phyloP scores from a whole-genome alignment of 1,140 invertebrate species.

The Procambarus virginalis region DNA sequence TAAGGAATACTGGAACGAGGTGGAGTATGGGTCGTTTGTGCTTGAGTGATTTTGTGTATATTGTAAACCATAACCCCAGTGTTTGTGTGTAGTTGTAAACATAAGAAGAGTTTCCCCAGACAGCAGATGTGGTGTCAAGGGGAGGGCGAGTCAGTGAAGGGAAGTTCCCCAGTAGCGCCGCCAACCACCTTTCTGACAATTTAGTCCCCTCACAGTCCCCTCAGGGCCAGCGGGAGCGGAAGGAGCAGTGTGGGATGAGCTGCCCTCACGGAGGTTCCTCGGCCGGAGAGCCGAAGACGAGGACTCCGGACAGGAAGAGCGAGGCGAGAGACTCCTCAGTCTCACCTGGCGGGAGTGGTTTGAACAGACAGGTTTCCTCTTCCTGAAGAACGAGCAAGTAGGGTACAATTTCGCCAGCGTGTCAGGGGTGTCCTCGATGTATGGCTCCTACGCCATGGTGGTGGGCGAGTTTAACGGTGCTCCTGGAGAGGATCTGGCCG shows the following conservation, averaged over 20 bases:
- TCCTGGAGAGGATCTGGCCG: not conserved
- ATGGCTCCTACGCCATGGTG: slow-evolving; percentile 17
- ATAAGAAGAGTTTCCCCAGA: too few relatives aligned
- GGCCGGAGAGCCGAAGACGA: not conserved
- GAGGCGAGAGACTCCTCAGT: not conserved
- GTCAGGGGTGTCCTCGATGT: not conserved
- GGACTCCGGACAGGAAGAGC: not conserved
- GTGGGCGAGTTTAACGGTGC: slow-evolving; percentile 9
- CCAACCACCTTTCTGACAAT: not conserved
- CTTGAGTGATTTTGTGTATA: too few relatives aligned
- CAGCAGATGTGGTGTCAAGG: too few relatives aligned
- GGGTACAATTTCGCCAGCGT: slow-evolving; percentile 2
- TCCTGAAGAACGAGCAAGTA: slow-evolving; percentile 8
- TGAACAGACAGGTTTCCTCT: slow-evolving; percentile 43
- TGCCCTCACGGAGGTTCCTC: not conserved
- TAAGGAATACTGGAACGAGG: too few relatives aligned
- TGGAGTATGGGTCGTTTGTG: too few relatives aligned
- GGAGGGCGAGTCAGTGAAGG: not conserved
- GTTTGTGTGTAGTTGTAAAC: too few relatives aligned
- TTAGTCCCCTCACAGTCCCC: not conserved
- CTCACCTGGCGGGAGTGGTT: slow-evolving; percentile 47
- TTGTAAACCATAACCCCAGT: too few relatives aligned
- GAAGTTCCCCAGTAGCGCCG: not conserved
- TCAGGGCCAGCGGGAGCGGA: slow-evolving; percentile 5
- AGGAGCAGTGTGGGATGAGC: not conserved